phyloP scores from a whole-genome alignment of 1,140 invertebrate genomes.

The Probaryconus sp. region DNA sequence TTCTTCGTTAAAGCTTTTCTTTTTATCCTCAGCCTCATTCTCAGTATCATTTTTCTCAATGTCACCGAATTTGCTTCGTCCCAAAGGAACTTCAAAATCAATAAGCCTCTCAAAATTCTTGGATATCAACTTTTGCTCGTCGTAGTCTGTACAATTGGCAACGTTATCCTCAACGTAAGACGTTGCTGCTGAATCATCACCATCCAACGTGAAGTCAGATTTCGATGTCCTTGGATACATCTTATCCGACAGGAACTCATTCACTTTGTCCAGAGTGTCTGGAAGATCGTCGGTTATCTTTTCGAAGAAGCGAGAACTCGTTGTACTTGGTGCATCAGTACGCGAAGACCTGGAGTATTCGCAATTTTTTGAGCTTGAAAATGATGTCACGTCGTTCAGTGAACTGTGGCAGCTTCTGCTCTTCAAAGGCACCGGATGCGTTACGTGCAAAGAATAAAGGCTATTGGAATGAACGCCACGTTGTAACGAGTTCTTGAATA shows the following conservation, averaged over 20 bases:
- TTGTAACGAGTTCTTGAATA: conserved; percentile 31
- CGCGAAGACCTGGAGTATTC: conserved; percentile 65
- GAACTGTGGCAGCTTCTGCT: conserved; percentile 69
- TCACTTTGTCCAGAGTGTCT: conserved; percentile 49
- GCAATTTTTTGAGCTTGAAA: conserved; percentile 66
- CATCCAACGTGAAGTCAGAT: conserved; percentile 22
- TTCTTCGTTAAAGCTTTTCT: conserved; percentile 45
- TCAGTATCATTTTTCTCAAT: conserved; percentile 43
- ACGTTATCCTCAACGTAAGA: conserved; percentile 41
- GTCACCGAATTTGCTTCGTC: too few species aligned
- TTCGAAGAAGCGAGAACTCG: conserved; percentile 62
- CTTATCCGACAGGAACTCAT: conserved; percentile 35
- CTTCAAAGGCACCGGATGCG: conserved; percentile 53
- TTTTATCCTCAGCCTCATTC: conserved; percentile 42
- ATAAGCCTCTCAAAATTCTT: conserved; percentile 57
- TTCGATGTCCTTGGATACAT: conserved; percentile 42
- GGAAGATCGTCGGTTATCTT: conserved; percentile 47
- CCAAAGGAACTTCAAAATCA: conserved; percentile 60
- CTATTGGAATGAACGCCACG: conserved; percentile 68
- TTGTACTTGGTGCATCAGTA: conserved; percentile 61
- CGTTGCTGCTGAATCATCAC: conserved; percentile 20
- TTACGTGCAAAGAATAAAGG: conserved; percentile 67
- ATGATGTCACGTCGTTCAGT: conserved; percentile 67
- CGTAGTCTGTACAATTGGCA: conserved; percentile 11
- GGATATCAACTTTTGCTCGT: conserved; percentile 31